Conservation (phyloP, 2,888 invertebrate species). For the Drosophila peninsularis region DNA sequence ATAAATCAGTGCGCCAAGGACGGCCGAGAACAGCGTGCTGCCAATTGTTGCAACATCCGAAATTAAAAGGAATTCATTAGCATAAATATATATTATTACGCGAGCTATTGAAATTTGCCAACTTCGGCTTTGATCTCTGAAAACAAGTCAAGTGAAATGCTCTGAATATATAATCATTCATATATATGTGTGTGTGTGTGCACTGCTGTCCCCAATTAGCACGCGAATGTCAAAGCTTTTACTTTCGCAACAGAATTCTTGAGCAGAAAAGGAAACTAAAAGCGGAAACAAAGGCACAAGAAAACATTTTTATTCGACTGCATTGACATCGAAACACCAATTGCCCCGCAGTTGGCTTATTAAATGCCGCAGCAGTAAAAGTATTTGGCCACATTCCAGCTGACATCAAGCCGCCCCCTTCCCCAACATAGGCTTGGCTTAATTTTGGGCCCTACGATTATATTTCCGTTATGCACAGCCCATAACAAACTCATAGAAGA, state of each 20-base stretch:
- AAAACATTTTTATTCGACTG: slow-evolving; percentile 46
- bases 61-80: slow-evolving; percentile 62
- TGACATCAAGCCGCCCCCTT: not conserved
- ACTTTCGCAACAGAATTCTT: slow-evolving; percentile 40
- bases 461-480: slow-evolving; percentile 60
- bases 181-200: not conserved
- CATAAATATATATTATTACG: slow-evolving; percentile 66
- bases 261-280: slow-evolving; percentile 23
- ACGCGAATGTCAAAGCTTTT: slow-evolving; percentile 54
- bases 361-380: slow-evolving; percentile 51
- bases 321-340: slow-evolving; percentile 72
- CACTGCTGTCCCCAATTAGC: slow-evolving; percentile 57
- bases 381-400: slow-evolving; percentile 48
- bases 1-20: slow-evolving; percentile 53
- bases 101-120: slow-evolving; percentile 33
- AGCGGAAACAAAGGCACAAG: slow-evolving; percentile 56
- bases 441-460: slow-evolving; percentile 44
- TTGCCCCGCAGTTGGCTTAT: slow-evolving; percentile 63
- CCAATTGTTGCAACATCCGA: slow-evolving; percentile 56
- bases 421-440: slow-evolving; percentile 21
- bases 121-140: slow-evolving; percentile 60
- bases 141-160: slow-evolving; percentile 34
- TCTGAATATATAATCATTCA: slow-evolving; percentile 44
- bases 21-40: slow-evolving; percentile 38
- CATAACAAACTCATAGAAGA: slow-evolving; percentile 44